Conservation (phyloP, 2,113 vertebrate genomes). For the Circaetus cinerascens region DNA sequence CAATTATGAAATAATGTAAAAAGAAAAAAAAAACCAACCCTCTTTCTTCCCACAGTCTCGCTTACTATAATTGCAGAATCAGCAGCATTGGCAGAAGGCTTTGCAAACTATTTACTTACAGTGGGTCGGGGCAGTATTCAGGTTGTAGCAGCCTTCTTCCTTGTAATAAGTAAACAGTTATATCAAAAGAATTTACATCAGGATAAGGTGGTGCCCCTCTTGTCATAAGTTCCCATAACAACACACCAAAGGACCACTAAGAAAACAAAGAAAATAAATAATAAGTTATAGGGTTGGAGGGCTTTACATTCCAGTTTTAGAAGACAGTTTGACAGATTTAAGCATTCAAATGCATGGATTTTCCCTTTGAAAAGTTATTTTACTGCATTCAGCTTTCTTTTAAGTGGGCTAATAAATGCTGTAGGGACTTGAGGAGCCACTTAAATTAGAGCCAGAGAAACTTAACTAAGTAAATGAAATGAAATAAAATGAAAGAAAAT, state of each 20-base stretch:
- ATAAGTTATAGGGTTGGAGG: not conserved
- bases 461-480: conserved; percentile 28
- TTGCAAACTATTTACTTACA: conserved; percentile 82
- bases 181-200: conserved; percentile 97
- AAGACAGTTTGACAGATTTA: not conserved
- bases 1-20: not conserved
- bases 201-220: conserved; percentile 96
- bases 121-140: conserved; percentile 93
- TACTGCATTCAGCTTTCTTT: not conserved
- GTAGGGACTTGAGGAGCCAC: not conserved
- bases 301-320: not conserved
- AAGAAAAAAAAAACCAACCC: not conserved
- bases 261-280: not conserved
- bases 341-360: not conserved
- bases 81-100: not conserved
- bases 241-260: conserved; percentile 91
- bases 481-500: conserved; percentile 56
- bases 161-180: conserved; percentile 94
- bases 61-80: not conserved
- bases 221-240: conserved; percentile 98
- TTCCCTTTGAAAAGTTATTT: conserved; percentile 32
- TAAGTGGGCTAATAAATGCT: conserved; percentile 28
- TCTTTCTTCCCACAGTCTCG: not conserved
- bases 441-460: conserved; percentile 26
- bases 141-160: conserved; percentile 94